Percentiles rank a stretch among this genome's conserved stretches.
Evolutionary conservation across 2,113 vertebrate genomes (phyloP).

Genomic region (Gymnobelideus leadbeateri): DNA sequence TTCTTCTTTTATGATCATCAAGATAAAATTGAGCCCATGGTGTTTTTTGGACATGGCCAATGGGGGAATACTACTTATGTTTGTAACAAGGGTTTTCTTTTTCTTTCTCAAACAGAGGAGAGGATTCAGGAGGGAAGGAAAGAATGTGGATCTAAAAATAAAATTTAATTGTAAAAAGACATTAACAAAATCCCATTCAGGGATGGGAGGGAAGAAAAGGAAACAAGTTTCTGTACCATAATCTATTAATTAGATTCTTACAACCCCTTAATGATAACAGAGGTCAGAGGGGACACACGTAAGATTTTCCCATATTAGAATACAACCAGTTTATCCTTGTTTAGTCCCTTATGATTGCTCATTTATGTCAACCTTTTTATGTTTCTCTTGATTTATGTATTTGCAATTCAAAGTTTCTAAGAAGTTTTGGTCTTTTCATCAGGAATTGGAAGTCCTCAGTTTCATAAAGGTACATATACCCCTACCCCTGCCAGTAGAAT

Average conservation of each 20-base stretch:
- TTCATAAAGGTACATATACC: background rate
- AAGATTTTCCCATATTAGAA: background rate
- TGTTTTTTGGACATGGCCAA: background rate
- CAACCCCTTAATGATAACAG: background rate
- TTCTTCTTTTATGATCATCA: background rate
- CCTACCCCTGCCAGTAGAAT: background rate
- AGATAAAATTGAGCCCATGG: background rate
- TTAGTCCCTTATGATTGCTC: background rate
- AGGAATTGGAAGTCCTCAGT: background rate
- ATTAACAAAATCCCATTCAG: background rate
- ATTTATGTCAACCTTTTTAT: background rate
- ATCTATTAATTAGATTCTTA: background rate
- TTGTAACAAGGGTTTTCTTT: background rate
- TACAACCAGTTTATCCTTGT: background rate
- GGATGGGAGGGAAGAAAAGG: no score
- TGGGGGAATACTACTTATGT: background rate
- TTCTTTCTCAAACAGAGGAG: background rate
- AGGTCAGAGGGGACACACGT: background rate
- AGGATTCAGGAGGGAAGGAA: background rate
- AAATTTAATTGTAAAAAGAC: background rate
- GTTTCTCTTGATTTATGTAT: background rate
- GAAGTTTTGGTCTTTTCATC: background rate
- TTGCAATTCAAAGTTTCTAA: background rate
- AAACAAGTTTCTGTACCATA: no score
- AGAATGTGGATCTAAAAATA: background rate